Evolutionary conservation across 2,797 vertebrate species (phyloP), one percentile per base, ranked within the genome.

Genomic region (Denticeps clupeoides): DNA sequence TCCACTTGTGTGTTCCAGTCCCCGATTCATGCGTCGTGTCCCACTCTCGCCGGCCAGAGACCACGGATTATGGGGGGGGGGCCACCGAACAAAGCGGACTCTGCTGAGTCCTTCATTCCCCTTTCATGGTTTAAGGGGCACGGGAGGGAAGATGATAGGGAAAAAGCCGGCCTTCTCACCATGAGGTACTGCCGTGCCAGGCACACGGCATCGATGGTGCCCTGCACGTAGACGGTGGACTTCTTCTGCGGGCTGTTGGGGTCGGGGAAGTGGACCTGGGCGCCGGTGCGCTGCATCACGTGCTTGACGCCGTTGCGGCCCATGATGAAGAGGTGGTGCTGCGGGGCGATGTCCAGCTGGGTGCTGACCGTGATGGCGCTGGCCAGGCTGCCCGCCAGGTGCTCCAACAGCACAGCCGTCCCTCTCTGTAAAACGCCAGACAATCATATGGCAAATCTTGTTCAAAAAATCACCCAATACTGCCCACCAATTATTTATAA

Each of bases 271-370:
- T 98, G 94, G 71, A 99, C 95, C 81, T 97, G 94, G 58, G 95
- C 93, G 56, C 92, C 93, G 0, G 93, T 97, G 62, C 89, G 85
- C 83, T 99, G 95, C 78, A 90, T 93, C 71, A 99, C 97, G 73
- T 93, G 91, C 62, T 97, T 98, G 78, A 97, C 86, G 74, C 93
- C 90, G 0, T 95, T 97, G 40, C 92, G 87, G 10, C 93, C 95
- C 85, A 97, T 92, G 88, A 99, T 93, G 59, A 96, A 97, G 71
- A 95, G 91, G 80, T 99, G 95, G 74, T 99, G 95, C 60, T 97
- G 95, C 0, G 91, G 88, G 1, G 95, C 94, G 1, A 99, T 96
- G 67, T 99, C 95, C 11, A 99, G 79, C 56, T 97, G 94, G 0
- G 91, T 91, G 80, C 88, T 95, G 69, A 99, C 87, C 0, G 91